Evolutionary conservation across 1,140 invertebrate species (phyloP).

Genomic region (Rhopalosiphum maidis): DNA sequence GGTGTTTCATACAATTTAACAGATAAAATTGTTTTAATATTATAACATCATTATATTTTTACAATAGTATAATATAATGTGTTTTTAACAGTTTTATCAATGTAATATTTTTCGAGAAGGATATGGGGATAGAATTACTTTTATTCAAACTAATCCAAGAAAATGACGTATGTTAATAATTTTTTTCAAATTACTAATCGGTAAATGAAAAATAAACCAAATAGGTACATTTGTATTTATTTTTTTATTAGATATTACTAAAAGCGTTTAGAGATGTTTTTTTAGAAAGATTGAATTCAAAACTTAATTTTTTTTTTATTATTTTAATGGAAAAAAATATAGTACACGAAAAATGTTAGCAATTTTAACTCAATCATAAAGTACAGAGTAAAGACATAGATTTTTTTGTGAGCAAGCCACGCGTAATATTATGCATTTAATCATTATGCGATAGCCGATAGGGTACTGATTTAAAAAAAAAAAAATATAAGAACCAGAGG

Average conservation of each 20-base stretch:
- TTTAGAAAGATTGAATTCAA: background rate
- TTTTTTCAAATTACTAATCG: too few species aligned
- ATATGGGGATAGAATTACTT: too few species aligned
- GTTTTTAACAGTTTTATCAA: too few species aligned
- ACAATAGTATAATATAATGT: too few species aligned
- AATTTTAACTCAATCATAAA: background rate
- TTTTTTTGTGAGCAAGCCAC: background rate
- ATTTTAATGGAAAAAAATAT: background rate
- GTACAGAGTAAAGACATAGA: background rate
- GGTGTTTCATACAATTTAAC: too few species aligned
- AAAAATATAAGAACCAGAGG: background rate
- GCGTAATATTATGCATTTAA: background rate
- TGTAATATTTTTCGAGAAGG: too few species aligned
- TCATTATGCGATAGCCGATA: background rate
- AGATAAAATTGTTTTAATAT: too few species aligned
- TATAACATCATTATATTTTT: too few species aligned
- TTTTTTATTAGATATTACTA: background rate
- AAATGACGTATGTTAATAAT: too few species aligned
- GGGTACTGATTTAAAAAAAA: background rate
- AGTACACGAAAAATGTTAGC: background rate
- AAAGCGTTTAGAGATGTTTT: background rate
- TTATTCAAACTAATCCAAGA: too few species aligned
- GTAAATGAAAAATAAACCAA: too few species aligned
- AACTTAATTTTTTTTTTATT: too few species aligned
- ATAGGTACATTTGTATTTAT: background rate